phyloP scores from a whole-genome alignment of 2,113 vertebrate species.

The Rhadina sibilatrix region DNA sequence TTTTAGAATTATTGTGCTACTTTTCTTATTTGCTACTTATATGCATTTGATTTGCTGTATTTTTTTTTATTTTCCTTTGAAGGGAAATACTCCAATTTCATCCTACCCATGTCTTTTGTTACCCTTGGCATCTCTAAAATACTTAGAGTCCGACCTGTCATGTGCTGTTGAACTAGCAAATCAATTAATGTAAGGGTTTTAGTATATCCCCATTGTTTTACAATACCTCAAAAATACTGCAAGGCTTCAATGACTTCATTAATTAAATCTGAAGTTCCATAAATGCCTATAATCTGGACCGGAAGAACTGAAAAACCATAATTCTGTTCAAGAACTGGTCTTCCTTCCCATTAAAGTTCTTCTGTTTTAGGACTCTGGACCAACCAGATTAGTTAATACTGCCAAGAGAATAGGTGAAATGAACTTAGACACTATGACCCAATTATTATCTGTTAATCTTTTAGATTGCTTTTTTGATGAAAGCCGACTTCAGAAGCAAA shows the following conservation, averaged over 20 bases:
- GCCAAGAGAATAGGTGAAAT: neutral
- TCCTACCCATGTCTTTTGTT: neutral
- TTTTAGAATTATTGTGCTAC: neutral
- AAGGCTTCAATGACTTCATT: neutral
- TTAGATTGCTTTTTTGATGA: neutral
- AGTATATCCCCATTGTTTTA: neutral
- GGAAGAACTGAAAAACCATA: neutral
- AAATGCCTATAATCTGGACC: neutral
- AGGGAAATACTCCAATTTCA: neutral
- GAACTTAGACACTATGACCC: neutral
- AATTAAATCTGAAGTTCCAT: neutral
- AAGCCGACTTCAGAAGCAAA: neutral
- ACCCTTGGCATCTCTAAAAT: neutral
- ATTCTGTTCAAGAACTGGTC: neutral
- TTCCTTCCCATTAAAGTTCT: neutral
- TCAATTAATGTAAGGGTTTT: neutral
- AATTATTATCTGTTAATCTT: neutral
- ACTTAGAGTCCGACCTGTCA: neutral
- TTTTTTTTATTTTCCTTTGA: neutral
- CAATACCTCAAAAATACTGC: neutral
- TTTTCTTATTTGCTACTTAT: neutral
- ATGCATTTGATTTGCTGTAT: neutral
- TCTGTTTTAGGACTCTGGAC: neutral
- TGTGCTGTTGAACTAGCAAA: neutral
- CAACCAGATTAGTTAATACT: neutral